Percentiles rank a stretch among this genome's conserved stretches.
Evolutionary conservation across 2,113 vertebrate species (phyloP).

Genomic region (Lipotes vexillifer): DNA sequence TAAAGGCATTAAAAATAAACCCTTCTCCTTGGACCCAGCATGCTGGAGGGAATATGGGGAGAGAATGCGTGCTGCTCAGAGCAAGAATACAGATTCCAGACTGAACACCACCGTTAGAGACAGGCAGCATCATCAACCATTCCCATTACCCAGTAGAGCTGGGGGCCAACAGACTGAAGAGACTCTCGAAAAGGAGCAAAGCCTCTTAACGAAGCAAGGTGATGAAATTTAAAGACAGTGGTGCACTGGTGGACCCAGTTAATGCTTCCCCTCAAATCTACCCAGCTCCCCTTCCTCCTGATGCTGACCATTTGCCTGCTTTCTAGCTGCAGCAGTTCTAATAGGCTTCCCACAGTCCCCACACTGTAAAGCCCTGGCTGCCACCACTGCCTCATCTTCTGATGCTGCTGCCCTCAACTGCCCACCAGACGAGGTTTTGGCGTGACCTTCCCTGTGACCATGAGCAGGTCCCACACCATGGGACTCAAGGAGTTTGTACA

Average conservation of each 20-base stretch:
- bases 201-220: not conserved
- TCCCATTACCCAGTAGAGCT: not conserved
- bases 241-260: not conserved
- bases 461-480: not conserved
- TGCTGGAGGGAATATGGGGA: not conserved
- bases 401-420: not conserved
- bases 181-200: not conserved
- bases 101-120: fast-evolving
- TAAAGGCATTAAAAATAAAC: not conserved
- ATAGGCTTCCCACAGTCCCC: not conserved
- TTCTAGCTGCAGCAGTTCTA: not conserved
- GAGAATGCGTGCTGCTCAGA: not conserved
- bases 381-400: not conserved
- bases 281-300: not conserved
- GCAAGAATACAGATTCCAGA: not conserved
- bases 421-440: not conserved
- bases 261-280: not conserved
- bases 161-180: not conserved
- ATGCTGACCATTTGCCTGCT: not conserved
- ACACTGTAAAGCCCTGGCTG: not conserved
- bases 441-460: not conserved
- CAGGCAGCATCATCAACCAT: not conserved
- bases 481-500: not conserved
- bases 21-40: not conserved
- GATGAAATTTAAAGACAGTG: not conserved